Evolutionary conservation across 2,888 invertebrate species (phyloP), one percentile per base, ranked within the genome.

Genomic region (Arctia plantaginis): DNA sequence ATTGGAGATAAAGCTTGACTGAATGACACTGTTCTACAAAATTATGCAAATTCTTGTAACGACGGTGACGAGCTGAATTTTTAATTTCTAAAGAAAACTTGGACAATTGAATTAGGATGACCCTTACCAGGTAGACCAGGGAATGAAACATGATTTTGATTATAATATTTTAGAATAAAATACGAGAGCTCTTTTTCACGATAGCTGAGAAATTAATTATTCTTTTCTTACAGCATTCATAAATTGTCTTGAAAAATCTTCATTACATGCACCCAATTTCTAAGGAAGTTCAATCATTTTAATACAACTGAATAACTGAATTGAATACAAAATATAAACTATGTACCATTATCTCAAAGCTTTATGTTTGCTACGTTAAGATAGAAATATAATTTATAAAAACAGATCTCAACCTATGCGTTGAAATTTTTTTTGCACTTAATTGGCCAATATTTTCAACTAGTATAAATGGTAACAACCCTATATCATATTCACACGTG

Each of bases 21-120:
- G 72, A 75, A 76, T 74, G 83, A 80, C 55, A 74, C 73, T 73
- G 76, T 81, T 77, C 82, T 82, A 71, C 66, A 79, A 84, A 88
- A 86, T 85, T 82, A 88, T 88, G 86, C 81, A 84, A 88, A 87
- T 85, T 82, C 71, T 74, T 72, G 75, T 78, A 73, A 83, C 80
- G 75, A 74, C 77, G 80, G 72, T 84, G 84, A 86, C 83, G 83
- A 86, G 84, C 84, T 87, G 84, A 85, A 86, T 85, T 84, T 86
- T 85, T 82, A 84, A 86, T 82, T 83, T 76, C 69, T 72, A 78
- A 82, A 84, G 79, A 83, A 84, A 83, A 84, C 83, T 83, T 81
- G 78, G 76, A 80, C 78, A 81, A 84, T 84, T 85, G 77, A 82
- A 83, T 84, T 78, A 85, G 70, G 73, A 83, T 77, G 76, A 79